Evolutionary conservation across 2,888 invertebrate species (phyloP).

Genomic region (Eurytoma californica): DNA sequence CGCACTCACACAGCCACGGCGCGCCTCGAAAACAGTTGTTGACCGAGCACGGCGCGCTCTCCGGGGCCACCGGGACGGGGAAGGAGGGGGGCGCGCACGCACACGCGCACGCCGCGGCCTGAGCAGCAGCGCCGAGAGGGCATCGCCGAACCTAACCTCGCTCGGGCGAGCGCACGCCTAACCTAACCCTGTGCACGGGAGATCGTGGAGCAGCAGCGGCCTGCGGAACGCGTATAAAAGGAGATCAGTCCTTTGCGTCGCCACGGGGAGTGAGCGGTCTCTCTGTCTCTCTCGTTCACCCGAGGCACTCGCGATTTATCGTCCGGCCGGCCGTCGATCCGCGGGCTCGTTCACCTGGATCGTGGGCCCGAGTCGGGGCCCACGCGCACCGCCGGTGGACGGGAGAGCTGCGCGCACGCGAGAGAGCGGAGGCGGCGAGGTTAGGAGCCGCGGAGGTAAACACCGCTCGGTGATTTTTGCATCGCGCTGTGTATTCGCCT

Average conservation of each 20-base stretch:
- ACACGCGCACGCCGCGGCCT: background rate
- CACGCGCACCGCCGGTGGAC: background rate
- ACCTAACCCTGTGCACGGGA: conserved; percentile 43
- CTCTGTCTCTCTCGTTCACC: conserved; percentile 14
- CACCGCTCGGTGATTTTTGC: background rate
- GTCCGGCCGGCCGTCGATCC: background rate
- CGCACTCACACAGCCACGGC: background rate
- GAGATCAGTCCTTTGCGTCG: conserved; percentile 52
- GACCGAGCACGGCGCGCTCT: conserved; percentile 7
- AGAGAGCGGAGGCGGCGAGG: conserved; percentile 20
- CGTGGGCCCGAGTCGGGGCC: background rate
- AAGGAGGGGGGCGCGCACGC: background rate
- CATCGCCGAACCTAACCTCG: conserved; percentile 49
- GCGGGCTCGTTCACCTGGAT: background rate
- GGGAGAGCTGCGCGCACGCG: no score
- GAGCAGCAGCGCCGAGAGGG: conserved; percentile 29
- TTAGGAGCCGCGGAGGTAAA: conserved; percentile 31
- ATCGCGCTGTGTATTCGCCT: background rate
- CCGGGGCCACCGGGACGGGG: background rate
- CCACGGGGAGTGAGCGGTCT: conserved; percentile 39
- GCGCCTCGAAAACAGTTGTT: conserved; percentile 35
- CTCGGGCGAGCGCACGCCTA: conserved; percentile 18
- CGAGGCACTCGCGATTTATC: conserved; percentile 6
- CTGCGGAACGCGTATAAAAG: conserved; percentile 39
- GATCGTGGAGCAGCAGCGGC: conserved; percentile 28